phyloP scores from a whole-genome alignment of 2,797 vertebrate genomes.

The Caiman crocodilus region DNA sequence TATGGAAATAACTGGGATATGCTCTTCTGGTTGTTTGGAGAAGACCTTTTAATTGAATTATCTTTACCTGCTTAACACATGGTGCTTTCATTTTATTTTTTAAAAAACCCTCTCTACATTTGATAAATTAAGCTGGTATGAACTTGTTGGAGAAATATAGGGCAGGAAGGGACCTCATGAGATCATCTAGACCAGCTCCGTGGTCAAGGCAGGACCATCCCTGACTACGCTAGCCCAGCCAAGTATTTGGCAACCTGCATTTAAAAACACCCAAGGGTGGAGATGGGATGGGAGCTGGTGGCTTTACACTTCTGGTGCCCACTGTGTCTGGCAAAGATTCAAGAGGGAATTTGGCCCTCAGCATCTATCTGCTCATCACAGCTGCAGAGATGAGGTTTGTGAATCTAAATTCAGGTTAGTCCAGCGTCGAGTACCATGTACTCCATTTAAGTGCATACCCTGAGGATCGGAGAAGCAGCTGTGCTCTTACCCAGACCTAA shows the following conservation, averaged over 20 bases:
- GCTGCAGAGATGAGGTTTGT: not conserved
- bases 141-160: not conserved
- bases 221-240: no score
- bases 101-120: not conserved
- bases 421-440: no score
- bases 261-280: no score
- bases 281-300: not conserved
- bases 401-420: not conserved
- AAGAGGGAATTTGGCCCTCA: not conserved
- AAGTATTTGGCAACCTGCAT: no score
- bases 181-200: no score
- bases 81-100: not conserved
- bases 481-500: no score
- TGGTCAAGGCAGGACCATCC: no score
- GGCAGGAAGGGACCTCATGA: no score
- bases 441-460: no score
- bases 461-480: no score
- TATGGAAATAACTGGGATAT: not conserved
- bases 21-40: not conserved
- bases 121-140: not conserved
- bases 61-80: not conserved
- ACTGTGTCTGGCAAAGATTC: not conserved
- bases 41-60: not conserved
- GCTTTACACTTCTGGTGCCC: not conserved
- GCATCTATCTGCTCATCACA: not conserved